Percentiles rank a stretch among this genome's conserved stretches.
These are phyloP conservation scores for Cathartes aura DNA, from an alignment of 2,113 vertebrate genomes.

Conservation along the genomic window DNA sequence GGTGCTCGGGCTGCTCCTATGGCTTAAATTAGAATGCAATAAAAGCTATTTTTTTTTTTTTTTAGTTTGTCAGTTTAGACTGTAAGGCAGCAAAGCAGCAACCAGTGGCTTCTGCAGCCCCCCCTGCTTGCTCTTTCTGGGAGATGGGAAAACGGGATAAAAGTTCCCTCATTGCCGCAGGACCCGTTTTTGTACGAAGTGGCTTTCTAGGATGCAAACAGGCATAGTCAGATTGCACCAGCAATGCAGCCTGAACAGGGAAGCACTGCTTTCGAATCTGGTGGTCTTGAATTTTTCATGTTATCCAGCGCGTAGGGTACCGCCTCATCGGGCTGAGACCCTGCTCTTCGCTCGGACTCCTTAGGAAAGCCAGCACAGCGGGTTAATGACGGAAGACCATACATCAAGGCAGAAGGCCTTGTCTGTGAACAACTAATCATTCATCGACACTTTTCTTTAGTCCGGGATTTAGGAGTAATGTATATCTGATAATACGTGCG, in stretches of 20 bases:
- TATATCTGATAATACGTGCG: neutral
- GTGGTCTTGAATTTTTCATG: neutral
- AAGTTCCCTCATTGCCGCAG: neutral
- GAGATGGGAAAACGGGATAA: neutral
- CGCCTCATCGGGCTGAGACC: neutral
- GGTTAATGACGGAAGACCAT: neutral
- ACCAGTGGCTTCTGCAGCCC: neutral
- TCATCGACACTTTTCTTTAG: neutral
- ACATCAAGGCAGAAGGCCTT: neutral
- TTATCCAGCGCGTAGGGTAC: neutral
- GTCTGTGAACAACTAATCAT: neutral
- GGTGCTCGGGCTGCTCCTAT: neutral
- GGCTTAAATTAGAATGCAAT: neutral
- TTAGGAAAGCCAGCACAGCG: neutral
- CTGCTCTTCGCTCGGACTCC: rapidly evolving
- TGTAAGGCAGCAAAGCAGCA: neutral
- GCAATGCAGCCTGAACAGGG: neutral
- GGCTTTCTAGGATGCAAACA: neutral
- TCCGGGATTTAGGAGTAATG: neutral
- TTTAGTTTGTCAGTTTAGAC: neutral
- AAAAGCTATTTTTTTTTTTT: neutral
- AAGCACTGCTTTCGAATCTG: neutral
- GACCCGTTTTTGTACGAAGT: rapidly evolving
- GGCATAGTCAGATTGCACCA: neutral
- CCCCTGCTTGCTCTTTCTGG: neutral